phyloP scores from a whole-genome alignment of 2,888 invertebrate genomes.

The Flexamia atlantica region DNA sequence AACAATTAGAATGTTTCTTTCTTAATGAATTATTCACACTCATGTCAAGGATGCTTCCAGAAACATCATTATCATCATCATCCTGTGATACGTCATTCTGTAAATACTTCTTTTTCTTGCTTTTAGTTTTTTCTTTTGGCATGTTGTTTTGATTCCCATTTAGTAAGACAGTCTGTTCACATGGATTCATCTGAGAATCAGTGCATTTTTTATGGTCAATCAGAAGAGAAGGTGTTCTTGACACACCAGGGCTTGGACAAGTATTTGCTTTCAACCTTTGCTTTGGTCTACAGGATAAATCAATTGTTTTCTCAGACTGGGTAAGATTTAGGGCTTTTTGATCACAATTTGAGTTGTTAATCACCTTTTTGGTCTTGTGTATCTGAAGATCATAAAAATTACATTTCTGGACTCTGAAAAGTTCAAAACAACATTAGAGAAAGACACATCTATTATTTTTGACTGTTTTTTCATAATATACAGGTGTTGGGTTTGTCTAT shows the following conservation, averaged over 20 bases:
- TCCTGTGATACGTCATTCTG: not conserved
- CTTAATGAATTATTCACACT: constrained; percentile 15
- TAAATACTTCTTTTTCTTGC: constrained; percentile 2
- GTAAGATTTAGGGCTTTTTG: constrained; percentile 34
- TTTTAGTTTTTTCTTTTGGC: not conserved
- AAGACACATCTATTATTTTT: too few relatives aligned
- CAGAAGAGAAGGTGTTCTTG: not conserved
- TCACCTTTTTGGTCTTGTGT: constrained; percentile 11
- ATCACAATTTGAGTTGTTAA: constrained; percentile 1
- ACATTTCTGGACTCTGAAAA: constrained; percentile 42
- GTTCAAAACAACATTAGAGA: not conserved
- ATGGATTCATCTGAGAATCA: not conserved
- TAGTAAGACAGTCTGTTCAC: not conserved
- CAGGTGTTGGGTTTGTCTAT: too few relatives aligned
- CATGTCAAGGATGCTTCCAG: constrained; percentile 35
- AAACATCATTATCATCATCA: constrained; percentile 1
- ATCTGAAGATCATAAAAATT: constrained; percentile 33
- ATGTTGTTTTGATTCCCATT: constrained; percentile 1
- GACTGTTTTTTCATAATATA: too few relatives aligned
- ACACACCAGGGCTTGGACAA: constrained; percentile 17
- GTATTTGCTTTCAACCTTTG: constrained; percentile 32
- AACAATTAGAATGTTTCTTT: constrained; percentile 30
- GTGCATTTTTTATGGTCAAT: not conserved
- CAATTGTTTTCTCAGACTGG: constrained; percentile 47
- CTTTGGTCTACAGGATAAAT: constrained; percentile 50